Evolutionary conservation across 2,113 vertebrate genomes (phyloP), one percentile per base, ranked within the genome.

Genomic region (Anarhynchus alexandrinus): DNA sequence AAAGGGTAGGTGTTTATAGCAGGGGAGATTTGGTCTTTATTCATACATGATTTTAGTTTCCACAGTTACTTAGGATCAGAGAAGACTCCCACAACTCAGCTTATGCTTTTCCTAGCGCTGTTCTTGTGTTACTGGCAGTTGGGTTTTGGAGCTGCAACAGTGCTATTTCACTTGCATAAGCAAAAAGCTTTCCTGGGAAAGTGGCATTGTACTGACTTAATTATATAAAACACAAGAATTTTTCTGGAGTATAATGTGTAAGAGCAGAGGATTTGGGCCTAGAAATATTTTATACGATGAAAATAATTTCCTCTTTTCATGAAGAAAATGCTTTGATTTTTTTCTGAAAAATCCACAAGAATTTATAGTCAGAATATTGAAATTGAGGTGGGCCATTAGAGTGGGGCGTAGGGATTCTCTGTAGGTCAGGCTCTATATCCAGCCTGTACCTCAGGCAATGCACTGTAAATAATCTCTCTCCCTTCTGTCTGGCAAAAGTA

Each of bases 61-160:
- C 80, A 86, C 82, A 90, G 54, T 93, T 82, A 80, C 74, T 61
- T 54, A 57, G 45, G 64, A 81, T 57, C 1, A 1, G 27, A 80
- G 82, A 64, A 93, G 59, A 77, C 64, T 88, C 89, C 84, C 58
- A 82, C 96, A 95, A 2, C 40, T 93, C 82, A 65, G 90, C 62
- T 93, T 93, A 19, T 91, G 93, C 84, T 95, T 96, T 93, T 95
- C 87, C 93, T 95, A 90, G 73, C 82, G 57, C 81, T 49, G 70
- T 36, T 89, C 19, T 66, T 15, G 25, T 82, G 62, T 87, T 91
- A n/a, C 22, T 93, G 93, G 57, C 86, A 69, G 70, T 61, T 85
- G 89, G 29, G 17, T 52, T 94, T 84, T 55, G 77, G 57, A 93
- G 73, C 87, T 93, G 49, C n/a, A 47, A 20, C 51, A 16, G 23